Percentiles rank a stretch among this genome's conserved stretches.
These are phyloP conservation scores for Troides helena DNA, from an alignment of 2,888 invertebrate species.

Conservation along the genomic window DNA sequence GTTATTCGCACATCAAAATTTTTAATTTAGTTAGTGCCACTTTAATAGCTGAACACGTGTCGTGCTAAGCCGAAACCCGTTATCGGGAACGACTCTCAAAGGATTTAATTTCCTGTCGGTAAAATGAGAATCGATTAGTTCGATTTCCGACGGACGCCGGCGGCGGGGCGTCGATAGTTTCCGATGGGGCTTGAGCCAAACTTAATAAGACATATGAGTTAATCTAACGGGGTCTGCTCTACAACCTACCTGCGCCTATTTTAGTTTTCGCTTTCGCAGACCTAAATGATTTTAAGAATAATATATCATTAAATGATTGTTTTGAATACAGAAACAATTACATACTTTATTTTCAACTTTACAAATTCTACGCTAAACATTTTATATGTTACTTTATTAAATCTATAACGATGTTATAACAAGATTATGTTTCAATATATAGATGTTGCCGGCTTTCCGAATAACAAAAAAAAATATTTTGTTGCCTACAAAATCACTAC, in stretches of 20 bases:
- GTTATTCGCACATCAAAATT: conserved; percentile 44
- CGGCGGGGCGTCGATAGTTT: conserved; percentile 68
- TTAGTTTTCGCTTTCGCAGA: not conserved
- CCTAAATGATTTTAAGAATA: not conserved
- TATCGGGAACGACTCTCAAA: conserved; percentile 75
- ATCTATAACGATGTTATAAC: too few relatives aligned
- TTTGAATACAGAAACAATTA: too few relatives aligned
- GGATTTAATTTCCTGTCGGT: conserved; percentile 79
- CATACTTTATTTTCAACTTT: too few relatives aligned
- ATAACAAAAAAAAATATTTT: not conserved
- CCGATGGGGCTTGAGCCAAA: conserved; percentile 54
- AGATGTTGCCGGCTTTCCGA: too few relatives aligned
- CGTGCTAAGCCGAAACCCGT: conserved; percentile 73
- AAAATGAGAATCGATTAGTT: conserved; percentile 80
- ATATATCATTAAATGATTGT: too few relatives aligned
- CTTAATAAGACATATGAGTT: conserved; percentile 68
- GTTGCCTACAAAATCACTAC: not conserved
- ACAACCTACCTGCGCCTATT: conserved; percentile 3
- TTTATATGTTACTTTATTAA: too few relatives aligned
- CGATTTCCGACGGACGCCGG: conserved; percentile 71
- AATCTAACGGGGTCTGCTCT: conserved; percentile 38
- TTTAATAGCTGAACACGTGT: conserved; percentile 64
- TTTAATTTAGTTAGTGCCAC: conserved; percentile 40
- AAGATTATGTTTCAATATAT: too few relatives aligned
- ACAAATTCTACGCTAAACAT: too few relatives aligned